Conservation (phyloP, 2,113 vertebrate species). For the Suricata suricatta region DNA sequence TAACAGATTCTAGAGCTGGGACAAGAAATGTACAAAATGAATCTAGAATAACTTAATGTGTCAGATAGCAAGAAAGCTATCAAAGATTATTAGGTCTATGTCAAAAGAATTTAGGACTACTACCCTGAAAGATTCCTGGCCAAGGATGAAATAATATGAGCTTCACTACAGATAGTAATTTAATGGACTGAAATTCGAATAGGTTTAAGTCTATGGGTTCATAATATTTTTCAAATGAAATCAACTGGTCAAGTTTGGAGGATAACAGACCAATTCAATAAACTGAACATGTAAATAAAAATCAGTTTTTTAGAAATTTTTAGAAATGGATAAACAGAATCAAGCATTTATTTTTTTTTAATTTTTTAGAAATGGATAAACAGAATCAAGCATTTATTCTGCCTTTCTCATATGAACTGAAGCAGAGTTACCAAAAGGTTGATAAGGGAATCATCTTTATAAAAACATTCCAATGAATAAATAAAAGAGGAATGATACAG, state of each 20-base stretch:
- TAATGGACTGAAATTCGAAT: neutral
- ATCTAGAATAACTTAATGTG: neutral
- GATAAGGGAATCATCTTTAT: slow-evolving; percentile 18
- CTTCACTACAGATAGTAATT: slow-evolving; percentile 17
- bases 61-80: neutral
- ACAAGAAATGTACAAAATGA: neutral
- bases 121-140: neutral
- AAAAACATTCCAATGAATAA: slow-evolving; percentile 50
- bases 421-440: neutral
- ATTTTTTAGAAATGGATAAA: neutral
- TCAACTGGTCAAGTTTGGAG: neutral
- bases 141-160: neutral
- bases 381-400: slow-evolving; percentile 32
- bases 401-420: neutral
- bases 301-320: neutral
- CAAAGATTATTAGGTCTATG: neutral
- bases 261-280: neutral
- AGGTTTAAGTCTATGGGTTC: slow-evolving; percentile 30
- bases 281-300: slow-evolving; percentile 39
- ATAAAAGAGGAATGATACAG: slow-evolving; percentile 14
- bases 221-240: slow-evolving; percentile 42
- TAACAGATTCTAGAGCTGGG: neutral
- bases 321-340: neutral
- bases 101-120: neutral
- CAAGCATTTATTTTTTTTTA: neutral